These are phyloP conservation scores for Dryococelus australis DNA, from an alignment of 2,888 invertebrate genomes.

Conservation along the genomic window DNA sequence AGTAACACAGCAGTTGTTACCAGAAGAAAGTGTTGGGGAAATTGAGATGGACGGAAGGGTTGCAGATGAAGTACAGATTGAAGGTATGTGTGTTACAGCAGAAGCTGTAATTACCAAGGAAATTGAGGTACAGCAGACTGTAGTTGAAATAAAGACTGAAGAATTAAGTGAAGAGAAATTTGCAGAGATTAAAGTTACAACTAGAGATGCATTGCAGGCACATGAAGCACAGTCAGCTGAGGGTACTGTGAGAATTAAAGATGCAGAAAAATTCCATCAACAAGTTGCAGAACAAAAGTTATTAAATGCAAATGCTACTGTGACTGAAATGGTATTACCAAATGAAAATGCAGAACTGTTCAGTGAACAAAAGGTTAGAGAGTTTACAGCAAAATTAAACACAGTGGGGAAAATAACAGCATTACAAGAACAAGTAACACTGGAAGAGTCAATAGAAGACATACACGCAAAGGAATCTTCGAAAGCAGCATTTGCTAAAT, in stretches of 20 bases:
- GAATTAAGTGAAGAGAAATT: constrained; percentile 4
- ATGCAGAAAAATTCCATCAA: constrained; percentile 33
- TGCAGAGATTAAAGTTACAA: constrained; percentile 22
- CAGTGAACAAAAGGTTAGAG: not conserved
- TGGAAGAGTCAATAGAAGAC: not conserved
- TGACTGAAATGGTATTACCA: not conserved
- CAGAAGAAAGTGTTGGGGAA: constrained; percentile 28
- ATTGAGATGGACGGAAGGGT: not conserved
- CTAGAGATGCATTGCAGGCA: not conserved
- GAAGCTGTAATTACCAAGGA: constrained; percentile 38
- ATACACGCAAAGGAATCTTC: not conserved
- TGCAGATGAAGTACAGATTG: constrained; percentile 33
- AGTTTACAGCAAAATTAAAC: not conserved
- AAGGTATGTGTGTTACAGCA: constrained; percentile 30
- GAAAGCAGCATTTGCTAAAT: constrained; percentile 8
- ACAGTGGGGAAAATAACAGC: not conserved
- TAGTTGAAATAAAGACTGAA: not conserved
- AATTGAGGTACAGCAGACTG: constrained; percentile 30
- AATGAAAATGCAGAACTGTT: not conserved
- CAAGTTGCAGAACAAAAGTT: constrained; percentile 8
- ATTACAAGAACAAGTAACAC: constrained; percentile 3
- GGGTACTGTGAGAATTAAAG: constrained; percentile 16
- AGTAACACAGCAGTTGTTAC: constrained; percentile 31
- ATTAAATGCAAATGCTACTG: not conserved
- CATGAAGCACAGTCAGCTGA: not conserved